Percentiles rank a stretch among this genome's conserved stretches.
These are phyloP conservation scores for Forbesichthys papilliferus DNA, from an alignment of 2,113 vertebrate genomes.

Conservation along the genomic window DNA sequence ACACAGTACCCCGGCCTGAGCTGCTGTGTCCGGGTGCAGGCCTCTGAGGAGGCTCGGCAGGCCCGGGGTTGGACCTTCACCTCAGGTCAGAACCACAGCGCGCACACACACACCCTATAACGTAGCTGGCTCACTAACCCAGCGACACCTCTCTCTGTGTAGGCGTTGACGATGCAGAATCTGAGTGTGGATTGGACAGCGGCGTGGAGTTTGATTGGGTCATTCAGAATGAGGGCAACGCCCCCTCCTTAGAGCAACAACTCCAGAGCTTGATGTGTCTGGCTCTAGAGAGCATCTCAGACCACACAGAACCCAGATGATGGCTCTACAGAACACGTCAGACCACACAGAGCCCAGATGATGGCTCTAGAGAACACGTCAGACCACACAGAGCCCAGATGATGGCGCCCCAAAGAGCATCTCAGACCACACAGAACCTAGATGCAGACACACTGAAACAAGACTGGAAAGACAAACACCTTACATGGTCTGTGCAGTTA, in stretches of 20 bases:
- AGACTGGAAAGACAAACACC: too few species aligned
- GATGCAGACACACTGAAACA: too few species aligned
- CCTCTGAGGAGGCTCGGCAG: slow-evolving; percentile 75
- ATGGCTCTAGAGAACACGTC: slow-evolving; percentile 7
- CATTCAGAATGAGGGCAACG: slow-evolving; percentile 79
- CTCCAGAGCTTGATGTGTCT: slow-evolving; percentile 72
- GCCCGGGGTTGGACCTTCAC: slow-evolving; percentile 85
- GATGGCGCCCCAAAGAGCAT: too few species aligned
- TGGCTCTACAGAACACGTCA: too few species aligned
- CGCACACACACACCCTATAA: not conserved
- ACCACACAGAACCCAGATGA: not conserved
- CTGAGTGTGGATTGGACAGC: slow-evolving; percentile 88
- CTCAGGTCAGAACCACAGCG: slow-evolving; percentile 62
- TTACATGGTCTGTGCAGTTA: too few species aligned
- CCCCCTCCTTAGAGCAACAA: slow-evolving; percentile 72
- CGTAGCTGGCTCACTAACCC: not conserved
- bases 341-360: too few species aligned
- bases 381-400: not conserved
- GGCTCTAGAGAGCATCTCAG: slow-evolving; percentile 26
- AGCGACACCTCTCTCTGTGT: not conserved
- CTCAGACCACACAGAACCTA: too few species aligned
- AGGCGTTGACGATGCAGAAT: slow-evolving; percentile 88
- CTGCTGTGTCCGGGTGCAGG: slow-evolving; percentile 78
- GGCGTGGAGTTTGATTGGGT: slow-evolving; percentile 82
- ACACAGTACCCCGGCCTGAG: slow-evolving; percentile 64